Evolutionary conservation across 2,797 vertebrate species (phyloP).

Genomic region (Hippocampus kuda): DNA sequence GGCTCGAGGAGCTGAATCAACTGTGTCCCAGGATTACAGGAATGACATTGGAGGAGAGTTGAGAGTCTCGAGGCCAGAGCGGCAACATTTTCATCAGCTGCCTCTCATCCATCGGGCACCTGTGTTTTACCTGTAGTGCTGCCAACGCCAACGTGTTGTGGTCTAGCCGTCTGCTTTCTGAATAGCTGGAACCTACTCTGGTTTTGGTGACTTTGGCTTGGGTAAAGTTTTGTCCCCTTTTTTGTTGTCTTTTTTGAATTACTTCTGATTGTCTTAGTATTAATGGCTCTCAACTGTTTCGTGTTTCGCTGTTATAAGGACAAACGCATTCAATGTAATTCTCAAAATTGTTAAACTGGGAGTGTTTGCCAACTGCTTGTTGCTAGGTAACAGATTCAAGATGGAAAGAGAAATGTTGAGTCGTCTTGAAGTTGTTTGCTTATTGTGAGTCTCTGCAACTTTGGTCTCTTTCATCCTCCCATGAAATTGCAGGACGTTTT

Average conservation of each 20-base stretch:
- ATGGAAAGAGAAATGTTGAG: constrained; percentile 50
- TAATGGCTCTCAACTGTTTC: constrained; percentile 17
- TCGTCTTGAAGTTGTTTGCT: constrained; percentile 36
- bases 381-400: constrained; percentile 66
- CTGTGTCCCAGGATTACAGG: constrained; percentile 76
- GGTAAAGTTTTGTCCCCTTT: neutral
- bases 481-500: constrained; percentile 5
- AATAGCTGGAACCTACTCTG: constrained; percentile 20
- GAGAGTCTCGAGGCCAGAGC: constrained; percentile 51
- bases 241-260: neutral
- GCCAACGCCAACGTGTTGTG: constrained; percentile 11
- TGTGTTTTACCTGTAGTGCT: constrained; percentile 24
- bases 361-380: constrained; percentile 57
- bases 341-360: constrained; percentile 51
- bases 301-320: constrained; percentile 22
- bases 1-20: constrained; percentile 74
- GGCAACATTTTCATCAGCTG: constrained; percentile 29
- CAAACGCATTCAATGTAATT: constrained; percentile 38
- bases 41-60: constrained; percentile 70
- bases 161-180: constrained; percentile 12
- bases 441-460: constrained; percentile 29
- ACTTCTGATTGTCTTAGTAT: constrained; percentile 9
- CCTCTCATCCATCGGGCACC: constrained; percentile 24
- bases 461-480: constrained; percentile 13
- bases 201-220: neutral